Evolutionary conservation across 1,140 invertebrate species (phyloP), one percentile per base, ranked within the genome.

Genomic region (Philotrypesis tridentata): DNA sequence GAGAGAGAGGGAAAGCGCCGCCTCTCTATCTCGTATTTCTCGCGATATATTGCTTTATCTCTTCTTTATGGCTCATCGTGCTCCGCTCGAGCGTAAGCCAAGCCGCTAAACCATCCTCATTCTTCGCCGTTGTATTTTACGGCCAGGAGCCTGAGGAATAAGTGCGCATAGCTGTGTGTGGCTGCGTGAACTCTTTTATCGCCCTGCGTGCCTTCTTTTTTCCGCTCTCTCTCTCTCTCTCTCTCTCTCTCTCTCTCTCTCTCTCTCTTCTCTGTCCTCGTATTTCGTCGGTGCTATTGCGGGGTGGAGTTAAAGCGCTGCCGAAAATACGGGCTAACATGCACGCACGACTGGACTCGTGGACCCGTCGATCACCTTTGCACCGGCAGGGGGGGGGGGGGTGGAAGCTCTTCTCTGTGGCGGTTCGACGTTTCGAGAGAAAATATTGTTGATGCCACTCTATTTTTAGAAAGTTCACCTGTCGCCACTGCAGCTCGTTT

Each of bases 41-140:
- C 29, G 65, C 40, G 75, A 73, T 78, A 80, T 84, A 83, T 80
- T 80, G 77, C 43, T 84, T 82, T 77, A 82, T 85, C 78, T 85
- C 78, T 76, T 68, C 67, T 82, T 83, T 63, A 63, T 75, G 55
- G 73, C 29, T 82, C 72, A 70, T 83, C 83, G 83, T 86, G 78
- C 67, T 81, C 83, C 79, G 74, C 79, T 27, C 75, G 29, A 73
- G 71, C 60, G n/a, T n/a, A 55, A 17, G 48, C 48, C 48, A 55
- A 55, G 70, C 79, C 77, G 82, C 27, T 29, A 17, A 4, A 37
- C 21, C 29, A 63, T 63, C 31, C 29, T 61, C 60, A 63, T 23
- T 37, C 9, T 37, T 75, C 31, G 7, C 31, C 29, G 25, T 37
- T 75, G 29, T 37, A 75, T 63, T 75, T 75, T 37, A 75, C 55